Conservation (phyloP, 53 echinoderm and acorn worm genomes). For the Stichopus horrens region DNA sequence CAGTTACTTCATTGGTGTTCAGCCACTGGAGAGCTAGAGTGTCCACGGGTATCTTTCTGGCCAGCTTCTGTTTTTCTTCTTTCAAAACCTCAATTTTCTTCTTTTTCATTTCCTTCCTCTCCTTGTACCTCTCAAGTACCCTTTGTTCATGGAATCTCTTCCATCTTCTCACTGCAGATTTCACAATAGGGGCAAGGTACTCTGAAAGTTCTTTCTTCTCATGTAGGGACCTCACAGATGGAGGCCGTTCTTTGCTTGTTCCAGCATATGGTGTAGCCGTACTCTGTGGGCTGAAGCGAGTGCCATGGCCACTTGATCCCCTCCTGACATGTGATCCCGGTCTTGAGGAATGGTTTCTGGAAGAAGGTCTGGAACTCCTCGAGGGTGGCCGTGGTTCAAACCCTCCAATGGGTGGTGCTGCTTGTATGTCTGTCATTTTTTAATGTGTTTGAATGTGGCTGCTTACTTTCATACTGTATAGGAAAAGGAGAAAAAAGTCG, state of each 20-base stretch:
- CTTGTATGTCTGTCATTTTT: constrained; percentile 65
- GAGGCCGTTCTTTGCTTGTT: constrained; percentile 65
- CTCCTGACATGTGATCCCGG: constrained; percentile 67
- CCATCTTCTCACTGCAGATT: constrained; percentile 91
- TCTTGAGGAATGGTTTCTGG: constrained; percentile 65
- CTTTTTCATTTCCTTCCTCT: constrained; percentile 70
- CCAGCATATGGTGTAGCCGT: constrained; percentile 52
- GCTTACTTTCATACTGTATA: neutral
- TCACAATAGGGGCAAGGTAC: constrained; percentile 85
- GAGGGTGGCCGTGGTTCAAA: constrained; percentile 71
- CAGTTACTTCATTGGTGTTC: constrained; percentile 80
- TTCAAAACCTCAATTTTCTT: constrained; percentile 59
- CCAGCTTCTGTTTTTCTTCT: constrained; percentile 81
- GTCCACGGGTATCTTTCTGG: constrained; percentile 87
- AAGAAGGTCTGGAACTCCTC: constrained; percentile 83
- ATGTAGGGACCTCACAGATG: constrained; percentile 68
- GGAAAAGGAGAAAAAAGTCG: too few species aligned
- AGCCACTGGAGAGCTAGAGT: constrained; percentile 88
- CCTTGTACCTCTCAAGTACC: constrained; percentile 84
- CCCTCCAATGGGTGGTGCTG: constrained; percentile 54
- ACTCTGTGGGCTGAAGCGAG: constrained; percentile 17
- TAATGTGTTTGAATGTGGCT: neutral
- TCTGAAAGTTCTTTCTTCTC: constrained; percentile 80
- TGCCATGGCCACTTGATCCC: constrained; percentile 54
- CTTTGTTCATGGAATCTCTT: constrained; percentile 97